Evolutionary conservation across 2,113 vertebrate genomes (phyloP).

Genomic region (Nesogale talazaci): DNA sequence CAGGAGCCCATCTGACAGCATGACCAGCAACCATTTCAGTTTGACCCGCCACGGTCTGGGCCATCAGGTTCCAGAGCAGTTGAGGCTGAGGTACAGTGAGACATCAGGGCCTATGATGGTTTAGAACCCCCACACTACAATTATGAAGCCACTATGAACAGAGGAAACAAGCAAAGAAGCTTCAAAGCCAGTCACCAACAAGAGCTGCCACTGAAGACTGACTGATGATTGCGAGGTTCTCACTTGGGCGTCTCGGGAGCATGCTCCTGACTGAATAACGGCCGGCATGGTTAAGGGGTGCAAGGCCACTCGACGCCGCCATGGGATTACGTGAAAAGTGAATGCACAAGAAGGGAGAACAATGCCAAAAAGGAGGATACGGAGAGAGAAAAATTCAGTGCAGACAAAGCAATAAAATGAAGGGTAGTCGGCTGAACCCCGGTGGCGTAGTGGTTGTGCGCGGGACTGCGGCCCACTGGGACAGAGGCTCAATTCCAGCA

Average conservation of each 20-base stretch:
- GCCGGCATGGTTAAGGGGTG: too few relatives aligned
- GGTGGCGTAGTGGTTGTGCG: too few relatives aligned
- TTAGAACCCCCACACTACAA: too few relatives aligned
- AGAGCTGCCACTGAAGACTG: neutral
- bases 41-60: neutral
- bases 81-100: neutral
- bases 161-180: slow-evolving; percentile 14
- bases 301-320: neutral
- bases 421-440: too few relatives aligned
- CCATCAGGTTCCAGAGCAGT: too few relatives aligned
- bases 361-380: neutral
- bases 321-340: neutral
- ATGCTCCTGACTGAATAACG: rapidly evolving
- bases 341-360: neutral
- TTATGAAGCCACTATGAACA: neutral
- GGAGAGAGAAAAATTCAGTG: neutral
- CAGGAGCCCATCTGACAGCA: neutral
- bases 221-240: neutral
- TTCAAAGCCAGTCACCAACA: neutral
- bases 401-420: neutral
- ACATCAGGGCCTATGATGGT: neutral
- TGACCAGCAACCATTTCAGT: neutral
- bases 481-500: too few relatives aligned
- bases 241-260: neutral
- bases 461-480: too few relatives aligned